These are phyloP conservation scores for Lepidochitona cinerea DNA, from an alignment of 2,888 invertebrate species.

Conservation along the genomic window DNA sequence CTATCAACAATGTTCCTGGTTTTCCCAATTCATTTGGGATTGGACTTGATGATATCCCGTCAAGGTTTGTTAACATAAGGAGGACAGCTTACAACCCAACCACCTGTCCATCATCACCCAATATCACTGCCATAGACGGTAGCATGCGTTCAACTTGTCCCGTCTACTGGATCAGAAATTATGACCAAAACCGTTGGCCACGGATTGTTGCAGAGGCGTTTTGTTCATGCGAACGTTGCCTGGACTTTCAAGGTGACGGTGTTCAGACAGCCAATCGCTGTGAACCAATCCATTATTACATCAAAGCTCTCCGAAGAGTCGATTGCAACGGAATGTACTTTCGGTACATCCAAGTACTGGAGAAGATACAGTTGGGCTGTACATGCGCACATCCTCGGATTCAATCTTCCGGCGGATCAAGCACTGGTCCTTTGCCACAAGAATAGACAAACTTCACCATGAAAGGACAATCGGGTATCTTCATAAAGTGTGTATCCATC, in stretches of 20 bases:
- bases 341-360: background rate
- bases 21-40: background rate
- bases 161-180: background rate
- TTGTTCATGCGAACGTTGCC: background rate
- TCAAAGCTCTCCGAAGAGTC: background rate
- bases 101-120: background rate
- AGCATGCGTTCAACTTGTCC: background rate
- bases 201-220: background rate
- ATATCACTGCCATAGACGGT: background rate
- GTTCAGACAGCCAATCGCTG: background rate
- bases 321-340: background rate
- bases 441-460: too few species aligned
- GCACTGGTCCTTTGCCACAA: too few species aligned
- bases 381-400: background rate
- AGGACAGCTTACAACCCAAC: background rate
- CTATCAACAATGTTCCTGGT: background rate
- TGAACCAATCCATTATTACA: background rate
- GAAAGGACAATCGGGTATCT: too few species aligned
- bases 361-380: background rate
- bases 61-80: background rate
- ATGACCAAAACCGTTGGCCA: background rate
- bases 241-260: background rate
- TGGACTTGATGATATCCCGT: background rate
- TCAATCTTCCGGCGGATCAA: background rate
- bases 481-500: too few species aligned